Evolutionary conservation across 2,797 vertebrate genomes (phyloP).

Genomic region (Manis javanica): DNA sequence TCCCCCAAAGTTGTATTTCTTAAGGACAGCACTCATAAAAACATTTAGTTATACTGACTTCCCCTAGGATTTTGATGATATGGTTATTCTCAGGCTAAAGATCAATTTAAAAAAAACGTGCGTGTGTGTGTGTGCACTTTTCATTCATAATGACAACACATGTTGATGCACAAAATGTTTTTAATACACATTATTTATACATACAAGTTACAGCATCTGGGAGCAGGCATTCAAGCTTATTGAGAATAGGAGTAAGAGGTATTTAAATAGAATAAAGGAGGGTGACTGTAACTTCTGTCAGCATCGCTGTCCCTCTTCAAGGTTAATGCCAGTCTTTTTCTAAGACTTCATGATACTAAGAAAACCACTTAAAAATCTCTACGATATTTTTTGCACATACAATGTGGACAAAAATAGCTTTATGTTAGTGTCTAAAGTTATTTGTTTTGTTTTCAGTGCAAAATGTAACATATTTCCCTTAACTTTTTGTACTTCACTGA

Average conservation of each 20-base stretch:
- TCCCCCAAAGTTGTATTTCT: neutral
- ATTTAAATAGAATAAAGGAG: slow-evolving; percentile 2
- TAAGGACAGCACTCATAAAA: neutral
- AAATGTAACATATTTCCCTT: slow-evolving; percentile 26
- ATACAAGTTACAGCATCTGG: slow-evolving; percentile 12
- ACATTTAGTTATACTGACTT: neutral
- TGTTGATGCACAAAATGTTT: slow-evolving; percentile 15
- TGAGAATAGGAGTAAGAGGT: neutral
- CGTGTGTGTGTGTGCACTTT: neutral
- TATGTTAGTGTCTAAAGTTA: neutral
- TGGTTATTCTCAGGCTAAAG: neutral
- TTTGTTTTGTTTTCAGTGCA: slow-evolving; percentile 13
- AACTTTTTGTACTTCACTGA: slow-evolving; percentile 4
- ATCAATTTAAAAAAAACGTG: neutral
- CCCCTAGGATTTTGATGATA: neutral
- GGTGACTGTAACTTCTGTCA: neutral
- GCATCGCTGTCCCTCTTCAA: neutral
- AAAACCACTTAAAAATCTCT: slow-evolving; percentile 3
- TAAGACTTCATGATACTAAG: neutral
- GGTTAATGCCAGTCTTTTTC: neutral
- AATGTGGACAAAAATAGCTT: neutral
- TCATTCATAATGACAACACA: slow-evolving; percentile 49
- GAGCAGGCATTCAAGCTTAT: neutral
- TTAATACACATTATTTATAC: slow-evolving; percentile 47
- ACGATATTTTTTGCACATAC: neutral